A percentile compares a stretch with the other conserved stretches of the same genome.
Evolutionary conservation across 2,113 vertebrate genomes (phyloP).

Genomic region (Pollachius pollachius): DNA sequence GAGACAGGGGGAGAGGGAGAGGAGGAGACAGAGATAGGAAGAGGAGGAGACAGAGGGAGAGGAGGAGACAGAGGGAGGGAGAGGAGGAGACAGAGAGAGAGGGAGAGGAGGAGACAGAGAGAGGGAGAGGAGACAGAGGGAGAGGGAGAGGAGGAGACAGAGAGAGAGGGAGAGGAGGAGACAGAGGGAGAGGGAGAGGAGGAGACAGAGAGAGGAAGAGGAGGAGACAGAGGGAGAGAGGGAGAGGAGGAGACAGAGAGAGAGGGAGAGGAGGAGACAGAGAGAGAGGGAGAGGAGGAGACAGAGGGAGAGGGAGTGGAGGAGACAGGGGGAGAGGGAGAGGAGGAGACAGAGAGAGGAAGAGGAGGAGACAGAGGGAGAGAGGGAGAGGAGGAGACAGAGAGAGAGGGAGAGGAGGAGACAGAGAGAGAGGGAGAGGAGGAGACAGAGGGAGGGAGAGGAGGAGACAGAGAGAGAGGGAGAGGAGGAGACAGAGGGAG

Average conservation of each 20-base stretch:
- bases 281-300: background rate
- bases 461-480: background rate
- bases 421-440: too few species aligned
- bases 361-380: too few species aligned
- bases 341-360: background rate
- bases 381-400: too few species aligned
- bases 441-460: too few species aligned
- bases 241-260: background rate
- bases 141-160: background rate
- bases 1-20: background rate
- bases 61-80: background rate
- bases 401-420: too few species aligned
- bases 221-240: background rate
- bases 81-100: too few species aligned
- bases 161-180: background rate
- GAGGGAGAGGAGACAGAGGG: too few species aligned
- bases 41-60: constrained; percentile 33
- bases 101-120: too few species aligned
- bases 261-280: background rate
- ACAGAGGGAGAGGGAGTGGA: background rate
- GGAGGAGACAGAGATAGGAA: background rate
- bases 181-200: background rate
- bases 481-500: background rate
- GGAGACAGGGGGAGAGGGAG: constrained; percentile 15
- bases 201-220: background rate